These are phyloP conservation scores for Triplophysa bombifrons DNA, from an alignment of 2,797 vertebrate genomes.

Conservation along the genomic window DNA sequence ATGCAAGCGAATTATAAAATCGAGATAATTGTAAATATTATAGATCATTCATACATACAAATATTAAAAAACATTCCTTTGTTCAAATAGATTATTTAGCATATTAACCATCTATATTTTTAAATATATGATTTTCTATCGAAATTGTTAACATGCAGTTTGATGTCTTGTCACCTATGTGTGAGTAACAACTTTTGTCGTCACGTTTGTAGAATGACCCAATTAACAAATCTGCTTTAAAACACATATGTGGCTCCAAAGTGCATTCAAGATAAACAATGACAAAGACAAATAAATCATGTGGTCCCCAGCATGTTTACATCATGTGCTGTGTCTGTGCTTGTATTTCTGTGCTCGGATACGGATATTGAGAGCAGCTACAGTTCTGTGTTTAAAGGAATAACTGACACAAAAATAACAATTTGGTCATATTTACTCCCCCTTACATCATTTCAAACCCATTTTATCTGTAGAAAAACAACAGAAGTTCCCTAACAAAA, in stretches of 20 bases:
- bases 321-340: slow-evolving; percentile 14
- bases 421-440: neutral
- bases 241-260: neutral
- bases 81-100: neutral
- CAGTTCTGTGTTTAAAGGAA: slow-evolving; percentile 33
- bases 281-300: neutral
- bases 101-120: neutral
- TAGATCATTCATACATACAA: neutral
- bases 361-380: slow-evolving; percentile 35
- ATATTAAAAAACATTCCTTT: neutral
- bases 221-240: neutral
- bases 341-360: slow-evolving; percentile 18
- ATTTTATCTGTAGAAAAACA: neutral
- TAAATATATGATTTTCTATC: neutral
- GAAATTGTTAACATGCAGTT: neutral
- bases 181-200: neutral
- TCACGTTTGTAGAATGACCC: slow-evolving; percentile 10
- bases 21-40: neutral
- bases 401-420: neutral
- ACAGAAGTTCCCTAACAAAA: neutral
- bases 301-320: neutral
- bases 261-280: neutral
- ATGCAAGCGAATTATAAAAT: neutral
- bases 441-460: neutral
- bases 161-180: neutral